phyloP scores from a whole-genome alignment of 1,140 invertebrate species.

The Drosophila jambulina region DNA sequence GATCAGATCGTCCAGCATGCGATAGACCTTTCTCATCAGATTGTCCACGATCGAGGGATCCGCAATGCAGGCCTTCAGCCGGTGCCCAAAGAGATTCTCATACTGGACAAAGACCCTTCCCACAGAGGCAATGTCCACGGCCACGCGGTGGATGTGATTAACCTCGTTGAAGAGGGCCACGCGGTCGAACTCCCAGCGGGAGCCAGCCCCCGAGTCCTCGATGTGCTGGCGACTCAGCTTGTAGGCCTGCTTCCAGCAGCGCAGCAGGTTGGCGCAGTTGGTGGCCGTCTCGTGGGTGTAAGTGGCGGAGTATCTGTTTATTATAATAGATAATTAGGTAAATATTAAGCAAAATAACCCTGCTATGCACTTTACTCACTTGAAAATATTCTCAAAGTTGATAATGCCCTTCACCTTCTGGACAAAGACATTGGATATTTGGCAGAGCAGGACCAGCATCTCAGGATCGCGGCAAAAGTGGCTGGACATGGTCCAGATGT shows the following conservation, averaged over 20 bases:
- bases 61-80: slow-evolving; percentile 93
- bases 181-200: slow-evolving; percentile 96
- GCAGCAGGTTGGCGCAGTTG: slow-evolving; percentile 89
- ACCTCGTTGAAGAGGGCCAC: slow-evolving; percentile 92
- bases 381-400: slow-evolving; percentile 90
- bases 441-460: slow-evolving; percentile 91
- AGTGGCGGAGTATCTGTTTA: slow-evolving; percentile 86
- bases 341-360: not conserved
- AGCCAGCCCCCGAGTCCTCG: slow-evolving; percentile 92
- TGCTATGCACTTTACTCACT: slow-evolving; percentile 85
- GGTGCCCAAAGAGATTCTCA: slow-evolving; percentile 94
- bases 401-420: slow-evolving; percentile 91
- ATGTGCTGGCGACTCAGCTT: slow-evolving; percentile 91
- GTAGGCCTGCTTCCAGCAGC: slow-evolving; percentile 91
- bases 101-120: slow-evolving; percentile 93
- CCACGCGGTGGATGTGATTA: slow-evolving; percentile 93
- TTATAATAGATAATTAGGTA: not conserved
- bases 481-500: slow-evolving; percentile 93
- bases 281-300: slow-evolving; percentile 86
- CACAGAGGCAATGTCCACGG: slow-evolving; percentile 90
- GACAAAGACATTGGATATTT: slow-evolving; percentile 92
- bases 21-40: slow-evolving; percentile 87
- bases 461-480: slow-evolving; percentile 90
- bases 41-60: slow-evolving; percentile 94
- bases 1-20: slow-evolving; percentile 89